Base-by-base conservation (phyloP, 2,113 vertebrate genomes). In the Pachyramphus minor region DNA sequence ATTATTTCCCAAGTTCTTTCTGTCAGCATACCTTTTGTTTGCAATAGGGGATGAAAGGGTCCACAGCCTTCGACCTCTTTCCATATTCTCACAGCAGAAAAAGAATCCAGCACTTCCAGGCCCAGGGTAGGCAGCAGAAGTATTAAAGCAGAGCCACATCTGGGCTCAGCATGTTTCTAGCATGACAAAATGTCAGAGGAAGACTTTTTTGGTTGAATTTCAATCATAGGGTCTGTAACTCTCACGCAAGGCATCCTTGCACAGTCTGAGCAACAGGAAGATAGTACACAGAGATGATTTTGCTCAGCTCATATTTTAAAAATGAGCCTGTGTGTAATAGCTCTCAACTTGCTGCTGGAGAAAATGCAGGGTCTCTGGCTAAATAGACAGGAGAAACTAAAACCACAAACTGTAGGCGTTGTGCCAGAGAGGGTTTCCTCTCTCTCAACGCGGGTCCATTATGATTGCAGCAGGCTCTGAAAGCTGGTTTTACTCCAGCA, bases 321-420 rank as follows among this genome's bases (percentile, higher is more conserved):
- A 96, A 94, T 93, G 67, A 97, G 24, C 17, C 68, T 76, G 67
- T 83, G 80, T 93, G 66, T 63, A 84, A 56, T 82, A 94, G 92
- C 90, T 97, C 93, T 95, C 41, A 41, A 19, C 68, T 64, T 87
- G 49, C 72, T 66, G 66, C 37, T 45, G 15, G 71, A 79, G 37
- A 73, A 59, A 91, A 69, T 52, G 45, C 35, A 73, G 52, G 9
- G 8, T 14, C 62, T 73, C 74, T 74, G 52, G 30, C 60, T 72
- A 83, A 47, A 62, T 64, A 72, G 71, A 37, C 71, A 83, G 71
- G 44, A 77, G 78, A 87, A 88, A 58, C 23, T 72, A 69, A 78
- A 83, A 64, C 72, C 52, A 58, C 56, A 73, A 81, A 76, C 53
- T 25, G n/a, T 35, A 60, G 42, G 83, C 1, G 0, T 31, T 23